Evolutionary conservation across 2,797 vertebrate genomes (phyloP).

Genomic region (Diplodus puntazzo): DNA sequence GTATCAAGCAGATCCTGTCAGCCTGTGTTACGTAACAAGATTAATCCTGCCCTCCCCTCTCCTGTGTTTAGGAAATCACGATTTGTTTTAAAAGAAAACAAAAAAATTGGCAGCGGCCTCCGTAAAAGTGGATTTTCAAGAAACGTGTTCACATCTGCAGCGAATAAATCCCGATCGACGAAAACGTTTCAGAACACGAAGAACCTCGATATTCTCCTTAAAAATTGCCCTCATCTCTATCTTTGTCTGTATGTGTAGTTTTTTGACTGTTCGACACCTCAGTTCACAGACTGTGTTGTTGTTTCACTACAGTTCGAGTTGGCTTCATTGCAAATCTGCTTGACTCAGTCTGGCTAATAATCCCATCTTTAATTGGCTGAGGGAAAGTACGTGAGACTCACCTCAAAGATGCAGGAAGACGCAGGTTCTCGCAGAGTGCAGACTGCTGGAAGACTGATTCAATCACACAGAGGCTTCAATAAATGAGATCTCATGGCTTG

Average conservation of each 20-base stretch:
- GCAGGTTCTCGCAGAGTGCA: neutral
- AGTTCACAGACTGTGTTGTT: slow-evolving; percentile 1
- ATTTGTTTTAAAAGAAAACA: slow-evolving; percentile 11
- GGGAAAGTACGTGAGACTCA: slow-evolving; percentile 44
- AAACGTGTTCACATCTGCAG: neutral
- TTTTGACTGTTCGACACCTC: neutral
- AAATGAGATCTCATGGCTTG: neutral
- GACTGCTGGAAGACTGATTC: neutral
- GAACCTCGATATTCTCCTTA: neutral
- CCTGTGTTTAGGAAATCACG: slow-evolving; percentile 31
- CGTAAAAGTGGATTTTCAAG: neutral
- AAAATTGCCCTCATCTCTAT: neutral
- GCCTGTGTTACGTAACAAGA: slow-evolving; percentile 69
- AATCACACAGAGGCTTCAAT: neutral
- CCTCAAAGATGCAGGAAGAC: neutral
- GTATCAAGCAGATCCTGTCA: slow-evolving; percentile 34
- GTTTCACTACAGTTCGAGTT: slow-evolving; percentile 32
- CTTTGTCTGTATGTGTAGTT: neutral
- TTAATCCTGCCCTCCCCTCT: slow-evolving; percentile 50
- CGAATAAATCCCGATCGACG: neutral
- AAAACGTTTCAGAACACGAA: neutral
- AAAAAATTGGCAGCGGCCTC: slow-evolving; percentile 10
- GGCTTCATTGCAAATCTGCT: slow-evolving; percentile 67
- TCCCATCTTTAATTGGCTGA: slow-evolving; percentile 71
- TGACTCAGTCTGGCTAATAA: slow-evolving; percentile 71